Base-by-base conservation (phyloP, 35 echinoderm and acorn worm genomes). In the Apostichopus parvimensis region DNA sequence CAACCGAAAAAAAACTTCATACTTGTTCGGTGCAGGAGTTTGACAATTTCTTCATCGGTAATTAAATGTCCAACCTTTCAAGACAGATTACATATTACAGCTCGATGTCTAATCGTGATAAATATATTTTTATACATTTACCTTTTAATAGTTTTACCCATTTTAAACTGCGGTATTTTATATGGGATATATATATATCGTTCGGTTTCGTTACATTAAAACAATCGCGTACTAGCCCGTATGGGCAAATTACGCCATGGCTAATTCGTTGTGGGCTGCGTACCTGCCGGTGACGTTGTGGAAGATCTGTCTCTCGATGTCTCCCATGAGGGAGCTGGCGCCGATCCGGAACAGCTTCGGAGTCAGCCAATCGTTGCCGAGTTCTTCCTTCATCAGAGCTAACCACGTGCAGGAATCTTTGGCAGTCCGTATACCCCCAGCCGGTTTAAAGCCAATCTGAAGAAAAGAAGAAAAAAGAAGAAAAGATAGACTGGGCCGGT, bases 361-460 rank as follows among this genome's bases (percentile, higher is more conserved):
- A 14, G 84, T 94, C 80, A 98, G 83, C 96, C 96, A 98, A 72
- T 98, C 96, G 73, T 98, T 95, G 4, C 96, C 94, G 10, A 98
- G 96, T 59, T 98, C 96, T 88, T 98, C 96, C 64, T 98, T 98
- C 96, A 98, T 98, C 18, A 98, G 87, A 17, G 96, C 54, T 57
- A 98, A 79, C 96, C 96, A 98, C 3, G 93, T 73, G 75, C 96
- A 95, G 2, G 96, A 88, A 84, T 98, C 96, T 68, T 98, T 98
- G 34, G 96, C 96, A 53, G 92, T 95, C 26, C 94, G 90, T 56
- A 98, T 98, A 9, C 96, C 96, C 77, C 96, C 96, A 59, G 96
- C 96, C 10, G 96, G 96, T 61, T 98, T 95, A 90, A 98, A 98
- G 17, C 94, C 96, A 86, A 98, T 90, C 94, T 95, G 59, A 23